Percentiles rank a stretch among this genome's conserved stretches.
Evolutionary conservation across 2,797 vertebrate genomes (phyloP).

Genomic region (Eulemur albifrons): DNA sequence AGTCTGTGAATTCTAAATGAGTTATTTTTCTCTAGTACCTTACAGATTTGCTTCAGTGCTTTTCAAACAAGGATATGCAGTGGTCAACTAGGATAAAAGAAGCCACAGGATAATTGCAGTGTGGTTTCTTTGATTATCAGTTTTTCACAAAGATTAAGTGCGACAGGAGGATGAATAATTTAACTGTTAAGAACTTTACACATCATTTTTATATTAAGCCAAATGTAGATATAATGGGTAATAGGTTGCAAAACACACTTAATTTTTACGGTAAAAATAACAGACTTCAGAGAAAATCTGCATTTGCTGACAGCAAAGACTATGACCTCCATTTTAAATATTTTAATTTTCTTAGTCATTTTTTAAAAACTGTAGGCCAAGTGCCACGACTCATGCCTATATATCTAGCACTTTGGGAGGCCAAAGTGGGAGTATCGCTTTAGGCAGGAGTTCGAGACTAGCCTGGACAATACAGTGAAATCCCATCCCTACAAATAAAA

Average conservation of each 20-base stretch:
- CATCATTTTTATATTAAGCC: conserved; percentile 3
- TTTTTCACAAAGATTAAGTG: background rate
- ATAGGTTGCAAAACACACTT: background rate
- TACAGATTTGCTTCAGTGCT: background rate
- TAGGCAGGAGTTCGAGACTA: background rate
- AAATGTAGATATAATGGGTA: background rate
- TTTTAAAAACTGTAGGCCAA: background rate
- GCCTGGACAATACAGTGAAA: background rate
- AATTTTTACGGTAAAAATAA: conserved; percentile 24
- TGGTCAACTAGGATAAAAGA: background rate
- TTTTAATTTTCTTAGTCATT: conserved; percentile 31
- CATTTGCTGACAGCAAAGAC: background rate
- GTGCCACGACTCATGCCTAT: background rate
- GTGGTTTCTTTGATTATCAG: background rate
- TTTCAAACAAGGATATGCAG: conserved; percentile 1
- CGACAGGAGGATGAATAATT: background rate
- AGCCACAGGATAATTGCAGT: background rate
- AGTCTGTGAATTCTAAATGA: background rate
- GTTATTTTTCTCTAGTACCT: background rate
- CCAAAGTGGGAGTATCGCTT: too few relatives aligned
- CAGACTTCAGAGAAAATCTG: background rate
- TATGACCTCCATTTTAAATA: background rate
- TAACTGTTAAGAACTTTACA: background rate
- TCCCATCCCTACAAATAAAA: background rate
- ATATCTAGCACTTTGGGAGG: background rate